Conservation (phyloP, 2,797 vertebrate species). For the Odontamblyopus rebecca region DNA sequence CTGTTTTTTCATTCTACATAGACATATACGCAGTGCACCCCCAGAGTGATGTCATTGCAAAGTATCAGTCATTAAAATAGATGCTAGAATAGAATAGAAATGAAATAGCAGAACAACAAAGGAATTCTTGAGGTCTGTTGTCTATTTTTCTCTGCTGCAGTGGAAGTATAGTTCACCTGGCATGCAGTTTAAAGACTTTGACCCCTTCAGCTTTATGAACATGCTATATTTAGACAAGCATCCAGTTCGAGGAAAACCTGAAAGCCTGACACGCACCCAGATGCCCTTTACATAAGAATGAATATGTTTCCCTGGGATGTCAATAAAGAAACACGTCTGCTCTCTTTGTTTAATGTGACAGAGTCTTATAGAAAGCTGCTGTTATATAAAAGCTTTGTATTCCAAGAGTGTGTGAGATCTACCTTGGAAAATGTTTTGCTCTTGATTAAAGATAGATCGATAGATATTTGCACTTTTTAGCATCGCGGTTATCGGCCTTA, state of each 20-base stretch:
- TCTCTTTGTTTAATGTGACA: conserved; percentile 21
- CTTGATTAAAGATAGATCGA: too few relatives aligned
- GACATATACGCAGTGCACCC: too few relatives aligned
- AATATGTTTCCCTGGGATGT: conserved; percentile 18
- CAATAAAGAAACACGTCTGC: conserved; percentile 19
- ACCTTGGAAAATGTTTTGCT: not conserved
- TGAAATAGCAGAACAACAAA: not conserved
- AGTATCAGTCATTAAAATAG: too few relatives aligned
- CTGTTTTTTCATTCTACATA: too few relatives aligned
- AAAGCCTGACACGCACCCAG: conserved; percentile 27
- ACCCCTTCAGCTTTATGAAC: conserved; percentile 37
- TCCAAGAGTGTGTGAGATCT: not conserved
- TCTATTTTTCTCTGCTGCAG: not conserved
- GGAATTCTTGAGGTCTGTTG: not conserved
- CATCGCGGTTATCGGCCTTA: too few relatives aligned
- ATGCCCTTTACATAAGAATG: conserved; percentile 32
- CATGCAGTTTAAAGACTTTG: conserved; percentile 24
- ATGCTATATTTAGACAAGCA: conserved; percentile 51
- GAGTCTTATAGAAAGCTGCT: not conserved
- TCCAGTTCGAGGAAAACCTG: conserved; percentile 54
- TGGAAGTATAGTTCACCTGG: conserved; percentile 7
- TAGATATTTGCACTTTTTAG: not conserved
- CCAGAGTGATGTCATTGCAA: too few relatives aligned
- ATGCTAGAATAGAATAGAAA: not conserved
- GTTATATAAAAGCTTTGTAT: too few relatives aligned